Evolutionary conservation across 2,797 vertebrate genomes (phyloP).

Genomic region (Synaphobranchus kaupii): DNA sequence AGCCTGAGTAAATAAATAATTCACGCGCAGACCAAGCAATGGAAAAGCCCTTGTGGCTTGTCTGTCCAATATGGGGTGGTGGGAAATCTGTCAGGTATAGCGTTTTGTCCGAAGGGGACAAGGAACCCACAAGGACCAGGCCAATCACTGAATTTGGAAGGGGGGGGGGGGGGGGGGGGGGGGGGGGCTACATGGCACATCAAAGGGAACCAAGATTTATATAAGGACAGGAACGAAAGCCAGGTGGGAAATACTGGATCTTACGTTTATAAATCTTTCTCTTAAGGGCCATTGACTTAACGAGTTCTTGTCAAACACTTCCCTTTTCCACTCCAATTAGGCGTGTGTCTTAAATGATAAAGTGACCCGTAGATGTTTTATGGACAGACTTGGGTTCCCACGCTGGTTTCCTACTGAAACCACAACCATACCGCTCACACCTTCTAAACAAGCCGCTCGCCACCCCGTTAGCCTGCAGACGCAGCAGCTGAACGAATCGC

Average conservation of each 20-base stretch:
- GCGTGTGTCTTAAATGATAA: not conserved
- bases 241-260: not conserved
- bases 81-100: slow-evolving; percentile 72
- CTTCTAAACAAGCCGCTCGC: not conserved
- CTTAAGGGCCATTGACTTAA: not conserved
- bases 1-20: slow-evolving; percentile 72
- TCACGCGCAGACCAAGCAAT: slow-evolving; percentile 52
- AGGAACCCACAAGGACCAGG: slow-evolving; percentile 71
- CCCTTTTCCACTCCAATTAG: not conserved
- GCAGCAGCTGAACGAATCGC: not conserved
- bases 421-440: not conserved
- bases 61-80: slow-evolving; percentile 66
- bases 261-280: not conserved
- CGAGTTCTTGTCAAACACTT: not conserved
- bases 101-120: slow-evolving; percentile 67
- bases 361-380: not conserved
- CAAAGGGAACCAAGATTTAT: not conserved
- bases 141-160: slow-evolving; percentile 68
- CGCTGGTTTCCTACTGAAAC: not conserved
- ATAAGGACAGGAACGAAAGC: not conserved
- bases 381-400: not conserved
- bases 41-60: slow-evolving; percentile 56
- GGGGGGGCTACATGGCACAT: not conserved
- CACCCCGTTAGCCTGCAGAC: not conserved
- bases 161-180: slow-evolving; percentile 29